These are phyloP conservation scores for Spicauda simplicius DNA, from an alignment of 2,888 invertebrate species.

Conservation along the genomic window DNA sequence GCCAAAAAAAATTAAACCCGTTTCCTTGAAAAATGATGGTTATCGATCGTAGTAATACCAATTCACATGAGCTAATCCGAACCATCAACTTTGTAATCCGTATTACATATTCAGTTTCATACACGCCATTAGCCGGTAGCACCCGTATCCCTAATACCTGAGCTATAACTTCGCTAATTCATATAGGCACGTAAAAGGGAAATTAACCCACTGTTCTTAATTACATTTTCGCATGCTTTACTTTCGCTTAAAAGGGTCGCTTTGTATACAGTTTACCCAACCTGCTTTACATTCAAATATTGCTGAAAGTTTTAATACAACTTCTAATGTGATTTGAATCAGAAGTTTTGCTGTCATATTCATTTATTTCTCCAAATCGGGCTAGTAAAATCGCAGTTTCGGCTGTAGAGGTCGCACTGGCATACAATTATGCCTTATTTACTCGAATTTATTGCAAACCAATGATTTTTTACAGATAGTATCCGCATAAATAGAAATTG, in stretches of 20 bases:
- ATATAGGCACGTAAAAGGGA: constrained; percentile 76
- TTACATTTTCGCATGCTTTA: constrained; percentile 82
- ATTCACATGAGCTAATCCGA: constrained; percentile 23
- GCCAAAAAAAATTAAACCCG: too few species aligned
- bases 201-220: constrained; percentile 82
- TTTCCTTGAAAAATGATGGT: too few species aligned
- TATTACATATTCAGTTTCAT: constrained; percentile 43
- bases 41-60: background rate
- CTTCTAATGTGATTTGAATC: constrained; percentile 14
- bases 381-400: too few species aligned
- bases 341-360: background rate
- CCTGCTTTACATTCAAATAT: constrained; percentile 51
- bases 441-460: too few species aligned
- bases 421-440: too few species aligned
- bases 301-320: constrained; percentile 51
- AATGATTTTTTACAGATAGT: too few species aligned
- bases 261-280: constrained; percentile 66
- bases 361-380: too few species aligned
- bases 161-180: constrained; percentile 71
- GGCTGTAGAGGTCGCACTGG: too few species aligned
- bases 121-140: constrained; percentile 54
- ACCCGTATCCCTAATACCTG: constrained; percentile 54
- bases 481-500: too few species aligned
- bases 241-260: constrained; percentile 76
- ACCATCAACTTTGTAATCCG: constrained; percentile 31